Base-by-base conservation (phyloP, 2,888 invertebrate genomes). In the Synergus gifuensis region DNA sequence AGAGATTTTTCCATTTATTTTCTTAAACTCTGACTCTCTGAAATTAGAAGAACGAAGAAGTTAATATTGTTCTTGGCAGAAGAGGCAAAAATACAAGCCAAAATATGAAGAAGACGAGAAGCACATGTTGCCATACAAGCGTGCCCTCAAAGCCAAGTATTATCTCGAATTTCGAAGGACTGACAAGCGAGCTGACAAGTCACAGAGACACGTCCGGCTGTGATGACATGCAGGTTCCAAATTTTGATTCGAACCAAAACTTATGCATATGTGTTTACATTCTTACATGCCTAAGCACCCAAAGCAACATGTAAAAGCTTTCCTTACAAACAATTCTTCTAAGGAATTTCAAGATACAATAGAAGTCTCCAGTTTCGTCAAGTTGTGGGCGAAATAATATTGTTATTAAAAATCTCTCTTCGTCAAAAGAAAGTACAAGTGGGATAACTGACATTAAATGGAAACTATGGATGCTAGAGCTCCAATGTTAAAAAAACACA, bases 81-180 rank as follows among this genome's bases (percentile, higher is more conserved):
- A 73, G 73, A 73, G 54, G 54, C n/a, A 54, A 73, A 73, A 73
- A 73, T 73, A 73, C 14, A n/a, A 49, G 54, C n/a, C 73, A 73
- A 73, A 73, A 73, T 73, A 73, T n/a, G 36, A 28, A 36, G 36
- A 46, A 54, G 54, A 73, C n/a, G 46, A 73, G 54, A 73, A 54
- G 9, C 73, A 73, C 49, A 49, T 73, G 73, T 73, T 73, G 36
- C 73, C 2, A 28, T 69, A 4, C n/a, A 36, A 73, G 14, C 28
- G 28, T 49, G 54, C 84, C 84, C 83, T 83, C 85, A 81, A 84
- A 83, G 78, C 76, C 79, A 77, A 67, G 83, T 84, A 85, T 87
- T 85, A 84, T 86, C 85, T 84, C 83, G 42, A 79, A 79, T 76
- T 78, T 60, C 73, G 79, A 80, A 67, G 66, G 66, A 73, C 81